These are phyloP conservation scores for Iselma pallidipennis DNA, from an alignment of 2,888 invertebrate species.

Conservation along the genomic window DNA sequence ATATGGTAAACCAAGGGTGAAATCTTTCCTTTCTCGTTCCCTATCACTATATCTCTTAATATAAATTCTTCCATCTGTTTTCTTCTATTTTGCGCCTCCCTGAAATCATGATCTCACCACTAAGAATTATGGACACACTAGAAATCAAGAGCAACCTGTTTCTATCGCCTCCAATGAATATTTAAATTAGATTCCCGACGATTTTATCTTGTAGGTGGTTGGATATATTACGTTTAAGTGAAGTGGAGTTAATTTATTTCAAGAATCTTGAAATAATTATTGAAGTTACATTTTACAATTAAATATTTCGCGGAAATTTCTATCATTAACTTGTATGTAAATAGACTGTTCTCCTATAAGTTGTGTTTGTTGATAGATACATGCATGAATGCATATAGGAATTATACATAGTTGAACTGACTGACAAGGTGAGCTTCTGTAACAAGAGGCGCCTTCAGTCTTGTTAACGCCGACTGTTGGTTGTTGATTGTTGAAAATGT, in stretches of 20 bases:
- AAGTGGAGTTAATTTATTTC: neutral
- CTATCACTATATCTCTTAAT: neutral
- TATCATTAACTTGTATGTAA: neutral
- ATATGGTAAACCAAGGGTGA: neutral
- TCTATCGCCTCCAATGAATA: neutral
- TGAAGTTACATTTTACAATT: neutral
- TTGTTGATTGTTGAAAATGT: neutral
- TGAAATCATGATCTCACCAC: neutral
- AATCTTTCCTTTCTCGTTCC: neutral
- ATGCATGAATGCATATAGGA: neutral
- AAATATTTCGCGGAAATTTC: neutral
- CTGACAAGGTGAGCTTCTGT: constrained; percentile 1
- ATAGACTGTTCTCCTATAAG: neutral
- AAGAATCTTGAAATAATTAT: neutral
- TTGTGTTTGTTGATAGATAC: neutral
- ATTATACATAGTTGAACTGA: neutral
- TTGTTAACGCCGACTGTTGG: neutral
- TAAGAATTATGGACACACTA: neutral
- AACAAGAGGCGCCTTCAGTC: neutral
- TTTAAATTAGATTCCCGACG: neutral
- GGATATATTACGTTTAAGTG: neutral
- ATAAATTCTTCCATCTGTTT: neutral
- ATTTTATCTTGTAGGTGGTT: neutral
- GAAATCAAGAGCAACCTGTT: constrained; percentile 1
- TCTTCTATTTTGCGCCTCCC: neutral